phyloP scores from a whole-genome alignment of 2,888 invertebrate genomes.

The Thera obeliscata region DNA sequence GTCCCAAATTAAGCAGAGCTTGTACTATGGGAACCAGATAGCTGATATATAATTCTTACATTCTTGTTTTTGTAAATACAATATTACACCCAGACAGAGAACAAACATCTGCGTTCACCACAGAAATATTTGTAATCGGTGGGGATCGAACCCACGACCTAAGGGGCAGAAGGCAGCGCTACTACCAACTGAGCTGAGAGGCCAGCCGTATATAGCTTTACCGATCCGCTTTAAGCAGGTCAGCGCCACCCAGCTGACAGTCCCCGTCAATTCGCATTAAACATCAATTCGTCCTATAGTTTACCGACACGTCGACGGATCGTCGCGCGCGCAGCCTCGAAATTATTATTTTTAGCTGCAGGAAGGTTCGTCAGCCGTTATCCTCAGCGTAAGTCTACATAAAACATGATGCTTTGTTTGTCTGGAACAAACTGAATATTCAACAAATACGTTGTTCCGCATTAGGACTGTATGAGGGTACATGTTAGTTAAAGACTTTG shows the following conservation, averaged over 20 bases:
- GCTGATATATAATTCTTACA: no score
- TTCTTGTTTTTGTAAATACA: no score
- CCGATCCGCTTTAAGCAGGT: neutral
- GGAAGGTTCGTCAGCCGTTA: conserved; percentile 76
- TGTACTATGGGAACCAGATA: no score
- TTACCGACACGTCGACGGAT: conserved; percentile 41
- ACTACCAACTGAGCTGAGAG: no score
- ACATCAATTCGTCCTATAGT: conserved; percentile 32
- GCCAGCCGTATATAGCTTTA: no score
- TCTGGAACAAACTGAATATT: conserved; percentile 54
- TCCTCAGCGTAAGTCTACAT: conserved; percentile 66
- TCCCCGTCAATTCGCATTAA: conserved; percentile 11
- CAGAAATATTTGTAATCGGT: no score
- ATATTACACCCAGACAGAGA: no score
- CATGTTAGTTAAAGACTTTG: conserved; percentile 28
- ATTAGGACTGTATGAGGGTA: conserved; percentile 42
- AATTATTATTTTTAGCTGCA: conserved; percentile 77
- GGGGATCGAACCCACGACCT: no score
- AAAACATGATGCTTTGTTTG: conserved; percentile 58
- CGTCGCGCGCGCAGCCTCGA: conserved; percentile 78
- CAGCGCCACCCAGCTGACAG: neutral
- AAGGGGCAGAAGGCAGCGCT: no score
- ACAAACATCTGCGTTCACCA: no score
- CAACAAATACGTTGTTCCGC: conserved; percentile 52
- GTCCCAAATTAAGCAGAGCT: no score